Base-by-base conservation (phyloP, 1,140 invertebrate genomes). In the Papilio glaucus region DNA sequence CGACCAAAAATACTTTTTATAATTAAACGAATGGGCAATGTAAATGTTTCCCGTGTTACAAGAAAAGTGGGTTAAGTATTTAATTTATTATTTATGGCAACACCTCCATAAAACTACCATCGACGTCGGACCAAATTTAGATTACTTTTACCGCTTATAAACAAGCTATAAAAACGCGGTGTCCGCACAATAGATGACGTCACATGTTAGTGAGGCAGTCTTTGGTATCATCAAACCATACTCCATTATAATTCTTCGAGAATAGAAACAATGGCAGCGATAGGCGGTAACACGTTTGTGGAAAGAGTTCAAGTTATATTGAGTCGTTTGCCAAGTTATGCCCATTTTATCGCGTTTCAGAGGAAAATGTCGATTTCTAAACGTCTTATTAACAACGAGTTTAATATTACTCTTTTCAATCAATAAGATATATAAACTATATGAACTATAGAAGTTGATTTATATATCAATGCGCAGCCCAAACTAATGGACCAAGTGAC, bases 121-220 rank as follows among this genome's bases (percentile, higher is more conserved):
- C 41, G 29, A 29, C 7, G 24, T 45, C 26, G n/a, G 45, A 49
- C 67, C 67, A 69, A 49, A 53, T 69, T 69, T 69, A 69, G 42
- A 69, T 7, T 53, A 69, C 67, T 69, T 69, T 69, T 69, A 69
- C 67, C 67, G 53, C 45, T 69, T 37, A n/a, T 69, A 69, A 69
- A 69, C 67, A 69, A 53, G 67, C 45, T 49, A 37, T 69, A 53
- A 69, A 69, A 69, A 49, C 65, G 65, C 42, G 42, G 29, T 69
- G n/a, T 53, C 42, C 21, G n/a, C 33, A 69, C 67, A 69, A 69
- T 69, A 41, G 67, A n/a, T 69, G 67, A 69, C 67, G 67, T 69
- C 67, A 69, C 29, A 13, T 15, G 15, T 49, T 37, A 69, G 45
- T 53, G 67, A 26, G 26, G 29, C 29, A 62, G 15, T 69, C 67